A percentile compares a stretch with the other conserved stretches of the same genome.
Conservation (phyloP, 2,113 vertebrate genomes). For the Petrocephalus microphthalmus region DNA sequence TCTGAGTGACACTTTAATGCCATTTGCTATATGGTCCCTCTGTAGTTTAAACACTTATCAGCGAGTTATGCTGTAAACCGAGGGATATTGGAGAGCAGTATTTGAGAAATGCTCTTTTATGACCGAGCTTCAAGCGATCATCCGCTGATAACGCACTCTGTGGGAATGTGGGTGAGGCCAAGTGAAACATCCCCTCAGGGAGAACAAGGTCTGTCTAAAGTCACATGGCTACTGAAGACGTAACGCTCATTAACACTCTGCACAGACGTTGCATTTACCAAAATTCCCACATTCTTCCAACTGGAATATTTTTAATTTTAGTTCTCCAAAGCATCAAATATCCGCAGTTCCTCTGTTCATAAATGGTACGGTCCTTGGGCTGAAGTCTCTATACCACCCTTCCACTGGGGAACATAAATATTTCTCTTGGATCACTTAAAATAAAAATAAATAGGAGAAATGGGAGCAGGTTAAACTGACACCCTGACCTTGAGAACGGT, state of each 20-base stretch:
- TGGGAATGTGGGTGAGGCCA: not conserved
- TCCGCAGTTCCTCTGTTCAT: not conserved
- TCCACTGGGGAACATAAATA: slow-evolving; percentile 3
- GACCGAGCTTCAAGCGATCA: slow-evolving; percentile 6
- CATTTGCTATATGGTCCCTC: not conserved
- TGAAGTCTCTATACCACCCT: not conserved
- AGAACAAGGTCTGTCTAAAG: not conserved
- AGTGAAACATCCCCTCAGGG: not conserved
- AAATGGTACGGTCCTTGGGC: not conserved
- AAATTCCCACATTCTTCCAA: not conserved
- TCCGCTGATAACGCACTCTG: not conserved
- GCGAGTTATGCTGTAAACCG: not conserved
- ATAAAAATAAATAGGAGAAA: not conserved
- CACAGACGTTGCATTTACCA: not conserved
- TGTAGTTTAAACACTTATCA: not conserved
- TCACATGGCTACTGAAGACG: not conserved
- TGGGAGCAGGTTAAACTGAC: not conserved
- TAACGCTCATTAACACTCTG: not conserved
- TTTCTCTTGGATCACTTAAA: slow-evolving; percentile 12
- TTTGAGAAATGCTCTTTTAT: not conserved
- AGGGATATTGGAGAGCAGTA: not conserved
- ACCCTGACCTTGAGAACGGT: not conserved
- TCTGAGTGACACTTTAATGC: not conserved
- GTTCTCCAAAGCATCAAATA: not conserved
- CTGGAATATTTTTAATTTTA: not conserved